Evolutionary conservation across 2,797 vertebrate species (phyloP), one percentile per base, ranked within the genome.

Genomic region (Rhodeus uyekii): DNA sequence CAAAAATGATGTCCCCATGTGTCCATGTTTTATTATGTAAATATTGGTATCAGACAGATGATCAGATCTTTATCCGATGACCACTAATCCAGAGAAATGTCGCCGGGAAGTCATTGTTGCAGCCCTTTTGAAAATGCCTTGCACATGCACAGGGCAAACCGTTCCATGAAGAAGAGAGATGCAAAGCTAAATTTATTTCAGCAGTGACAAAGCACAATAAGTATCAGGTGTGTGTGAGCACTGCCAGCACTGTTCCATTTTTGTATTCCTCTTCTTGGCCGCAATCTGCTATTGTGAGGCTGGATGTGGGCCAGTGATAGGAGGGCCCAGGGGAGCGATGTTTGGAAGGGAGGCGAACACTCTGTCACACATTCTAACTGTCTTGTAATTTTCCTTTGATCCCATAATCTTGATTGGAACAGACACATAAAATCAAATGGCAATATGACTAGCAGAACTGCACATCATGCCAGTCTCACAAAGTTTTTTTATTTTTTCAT

Each of bases 331-430:
- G 63, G 34, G 46, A 27, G 46, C 0, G 18, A 9, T 78, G 63
- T 55, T 67, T 78, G 61, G 76, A 39, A 29, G 34, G 16, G 63
- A 68, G 76, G 46, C 16, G 22, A 36, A 13, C 63, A 53, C 19
- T 67, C 64, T 68, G 36, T 68, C 64, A 55, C 64, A 68, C 36
- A 13, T 67, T 24, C 63, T 78, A 67, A 78, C 44, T 67, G 46
- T 67, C 76, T 67, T 78, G 64, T 78, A 55, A 78, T 78, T 78
- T 55, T 16, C 16, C 46, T 55, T 29, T 67, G 46, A 78, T 78
- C 63, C 63, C 14, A 55, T 67, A 78, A 78, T 78, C 76, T 68
- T 55, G 63, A 78, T 78, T 32, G 24, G 24, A 68, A 68, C 46
- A 68, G 8, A 29, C 18, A 5, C 64, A 55, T 78, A 68, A 55